Evolutionary conservation across 2,113 vertebrate genomes (phyloP), one percentile per base, ranked within the genome.

Genomic region (Platichthys flesus): DNA sequence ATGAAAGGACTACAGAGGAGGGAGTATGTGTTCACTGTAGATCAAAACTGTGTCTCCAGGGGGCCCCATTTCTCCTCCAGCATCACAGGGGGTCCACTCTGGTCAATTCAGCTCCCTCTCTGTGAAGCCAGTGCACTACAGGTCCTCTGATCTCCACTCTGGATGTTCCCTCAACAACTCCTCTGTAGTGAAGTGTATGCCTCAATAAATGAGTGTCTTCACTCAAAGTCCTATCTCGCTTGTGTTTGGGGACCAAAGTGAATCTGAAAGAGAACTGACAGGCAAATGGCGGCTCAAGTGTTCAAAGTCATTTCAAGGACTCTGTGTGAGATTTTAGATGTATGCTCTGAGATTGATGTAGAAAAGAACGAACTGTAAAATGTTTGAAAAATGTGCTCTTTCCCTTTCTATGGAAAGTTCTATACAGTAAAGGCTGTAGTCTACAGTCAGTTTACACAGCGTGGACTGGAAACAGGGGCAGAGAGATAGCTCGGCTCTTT

Each of bases 91-190:
- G 31, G 23, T 64, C 57, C 23, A 35, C 66, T 61, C 37, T 68
- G 62, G 74, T 75, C 63, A 61, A 61, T 71, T 65, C 12, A 15
- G 52, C 66, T 74, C 26, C 57, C 63, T 24, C 35, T 10, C 63
- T 73, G 51, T 63, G 59, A 69, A 67, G 66, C 58, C 55, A 20
- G 16, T 26, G 51, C 15, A n/a, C 45, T 37, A 42, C 54, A 74
- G 58, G 60, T 66, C 40, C 60, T 79, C 49, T 77, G 62, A 70
- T 79, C 45, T 81, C 49, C 18, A 23, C 62, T 71, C 65, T 23
- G 35, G 23, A 23, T n/a, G 51, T n/a, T 54, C 51, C 20, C 62
- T 71, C 66, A 56, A 37, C 51, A 14, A 14, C 72, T 62, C 18
- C 66, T 61, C 74, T 76, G 78, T 64, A 52, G 15, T 23, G 37